Evolutionary conservation across 2,113 vertebrate genomes (phyloP).

Genomic region (Lepus americanus): DNA sequence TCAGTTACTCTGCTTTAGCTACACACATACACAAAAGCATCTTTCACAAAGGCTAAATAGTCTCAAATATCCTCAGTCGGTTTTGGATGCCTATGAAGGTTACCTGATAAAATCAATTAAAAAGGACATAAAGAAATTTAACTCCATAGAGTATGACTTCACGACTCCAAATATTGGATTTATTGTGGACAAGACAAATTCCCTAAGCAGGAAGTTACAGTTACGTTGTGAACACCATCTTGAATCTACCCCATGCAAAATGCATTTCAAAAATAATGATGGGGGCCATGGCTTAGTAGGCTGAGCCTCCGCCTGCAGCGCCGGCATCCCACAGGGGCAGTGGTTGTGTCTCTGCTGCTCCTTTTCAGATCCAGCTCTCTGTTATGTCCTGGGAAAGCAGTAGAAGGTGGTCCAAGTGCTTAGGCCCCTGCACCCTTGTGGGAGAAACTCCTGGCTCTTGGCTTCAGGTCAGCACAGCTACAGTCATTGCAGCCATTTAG

Average conservation of each 20-base stretch:
- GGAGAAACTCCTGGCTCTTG: too few species aligned
- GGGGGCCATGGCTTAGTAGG: too few species aligned
- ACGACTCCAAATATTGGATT: background rate
- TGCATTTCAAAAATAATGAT: background rate
- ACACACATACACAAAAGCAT: background rate
- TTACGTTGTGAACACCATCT: background rate
- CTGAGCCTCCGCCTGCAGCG: too few species aligned
- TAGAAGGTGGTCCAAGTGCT: too few species aligned
- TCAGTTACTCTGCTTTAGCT: background rate
- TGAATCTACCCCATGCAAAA: background rate
- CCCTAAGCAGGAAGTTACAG: background rate
- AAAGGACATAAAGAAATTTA: background rate
- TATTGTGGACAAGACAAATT: background rate
- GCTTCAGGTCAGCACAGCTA: too few species aligned
- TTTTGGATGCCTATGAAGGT: slow-evolving; percentile 34
- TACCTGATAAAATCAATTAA: background rate
- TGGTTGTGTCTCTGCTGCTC: too few species aligned
- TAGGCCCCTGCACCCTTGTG: too few species aligned
- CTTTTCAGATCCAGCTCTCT: too few species aligned
- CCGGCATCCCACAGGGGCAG: too few species aligned
- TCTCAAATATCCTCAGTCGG: slow-evolving; percentile 18
- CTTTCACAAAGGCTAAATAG: background rate
- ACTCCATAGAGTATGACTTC: background rate
- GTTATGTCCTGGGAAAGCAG: background rate
- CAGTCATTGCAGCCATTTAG: too few species aligned